phyloP scores from a whole-genome alignment of 2,797 vertebrate genomes.

The Telmatherina bonti region DNA sequence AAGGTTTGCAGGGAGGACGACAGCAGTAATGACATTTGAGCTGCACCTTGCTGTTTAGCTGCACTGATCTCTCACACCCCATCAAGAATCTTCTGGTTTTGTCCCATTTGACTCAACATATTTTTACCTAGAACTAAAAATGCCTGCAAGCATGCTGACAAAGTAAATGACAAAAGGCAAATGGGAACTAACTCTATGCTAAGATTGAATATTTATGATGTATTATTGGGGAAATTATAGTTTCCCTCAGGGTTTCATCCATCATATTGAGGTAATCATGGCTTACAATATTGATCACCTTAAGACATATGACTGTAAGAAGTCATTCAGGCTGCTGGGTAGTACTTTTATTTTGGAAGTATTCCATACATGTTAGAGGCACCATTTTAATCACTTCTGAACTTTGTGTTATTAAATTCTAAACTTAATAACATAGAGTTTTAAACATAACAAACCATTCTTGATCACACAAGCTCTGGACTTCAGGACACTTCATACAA shows the following conservation, averaged over 20 bases:
- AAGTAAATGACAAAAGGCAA: slow-evolving; percentile 1
- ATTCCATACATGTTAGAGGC: background rate
- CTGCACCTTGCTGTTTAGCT: slow-evolving; percentile 24
- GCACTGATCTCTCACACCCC: slow-evolving; percentile 26
- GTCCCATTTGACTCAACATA: slow-evolving; percentile 22
- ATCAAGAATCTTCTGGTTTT: slow-evolving; percentile 17
- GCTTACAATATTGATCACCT: slow-evolving; percentile 12
- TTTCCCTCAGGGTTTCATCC: slow-evolving; percentile 6
- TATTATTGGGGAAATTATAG: slow-evolving; percentile 20
- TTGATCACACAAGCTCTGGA: no score
- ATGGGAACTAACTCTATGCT: slow-evolving; percentile 11
- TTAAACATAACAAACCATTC: no score
- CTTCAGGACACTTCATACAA: background rate
- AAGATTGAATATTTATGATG: slow-evolving; percentile 30
- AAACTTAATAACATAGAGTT: no score
- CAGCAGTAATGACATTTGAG: slow-evolving; percentile 49
- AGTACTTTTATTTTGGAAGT: background rate
- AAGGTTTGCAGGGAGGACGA: slow-evolving; percentile 59
- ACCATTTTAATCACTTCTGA: background rate
- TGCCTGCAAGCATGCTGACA: slow-evolving; percentile 20
- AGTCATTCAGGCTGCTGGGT: background rate
- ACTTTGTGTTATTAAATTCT: background rate
- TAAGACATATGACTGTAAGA: slow-evolving; percentile 6
- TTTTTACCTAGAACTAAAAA: slow-evolving; percentile 6
- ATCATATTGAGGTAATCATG: slow-evolving; percentile 15